phyloP scores from a whole-genome alignment of 92 coral and sea anemone genomes.

The Palythoa caribaeorum region DNA sequence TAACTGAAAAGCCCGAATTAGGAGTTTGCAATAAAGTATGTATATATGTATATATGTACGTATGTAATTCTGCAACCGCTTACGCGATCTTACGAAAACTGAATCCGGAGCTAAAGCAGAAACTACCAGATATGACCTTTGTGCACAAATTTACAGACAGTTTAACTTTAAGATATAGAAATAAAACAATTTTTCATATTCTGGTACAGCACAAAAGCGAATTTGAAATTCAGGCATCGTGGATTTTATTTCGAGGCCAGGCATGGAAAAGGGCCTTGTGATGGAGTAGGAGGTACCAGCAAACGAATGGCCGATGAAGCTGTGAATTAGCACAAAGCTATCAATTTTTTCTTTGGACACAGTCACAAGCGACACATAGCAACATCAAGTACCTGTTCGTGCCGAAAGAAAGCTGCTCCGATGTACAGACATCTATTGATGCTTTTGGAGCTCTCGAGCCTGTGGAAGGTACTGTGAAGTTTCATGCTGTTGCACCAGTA shows the following conservation, averaged over 20 bases:
- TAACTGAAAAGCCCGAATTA: no score
- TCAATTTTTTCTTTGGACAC: conserved; percentile 56
- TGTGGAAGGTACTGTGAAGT: conserved; percentile 59
- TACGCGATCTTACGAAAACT: conserved; percentile 47
- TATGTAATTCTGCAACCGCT: conserved; percentile 8
- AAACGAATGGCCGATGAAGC: conserved; percentile 67
- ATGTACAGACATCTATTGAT: conserved; percentile 32
- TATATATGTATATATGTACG: no score
- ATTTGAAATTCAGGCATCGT: conserved; percentile 49
- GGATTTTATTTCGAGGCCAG: conserved; percentile 62
- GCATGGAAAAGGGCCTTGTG: background rate
- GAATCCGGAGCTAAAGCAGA: conserved; percentile 21
- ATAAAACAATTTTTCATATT: conserved; percentile 51
- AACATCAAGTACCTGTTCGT: conserved; percentile 37
- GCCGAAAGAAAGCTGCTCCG: conserved; percentile 42
- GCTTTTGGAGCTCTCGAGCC: conserved; percentile 28
- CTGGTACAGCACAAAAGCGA: conserved; percentile 31
- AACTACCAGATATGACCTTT: conserved; percentile 16
- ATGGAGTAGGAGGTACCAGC: conserved; percentile 55
- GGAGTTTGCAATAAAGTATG: no score
- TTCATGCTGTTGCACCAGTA: conserved; percentile 52
- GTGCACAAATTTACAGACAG: conserved; percentile 51
- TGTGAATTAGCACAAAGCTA: conserved; percentile 44
- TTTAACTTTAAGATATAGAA: background rate
- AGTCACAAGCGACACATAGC: conserved; percentile 20